Conservation (phyloP, 1,140 invertebrate genomes). For the Lordiphosa stackelbergi region DNA sequence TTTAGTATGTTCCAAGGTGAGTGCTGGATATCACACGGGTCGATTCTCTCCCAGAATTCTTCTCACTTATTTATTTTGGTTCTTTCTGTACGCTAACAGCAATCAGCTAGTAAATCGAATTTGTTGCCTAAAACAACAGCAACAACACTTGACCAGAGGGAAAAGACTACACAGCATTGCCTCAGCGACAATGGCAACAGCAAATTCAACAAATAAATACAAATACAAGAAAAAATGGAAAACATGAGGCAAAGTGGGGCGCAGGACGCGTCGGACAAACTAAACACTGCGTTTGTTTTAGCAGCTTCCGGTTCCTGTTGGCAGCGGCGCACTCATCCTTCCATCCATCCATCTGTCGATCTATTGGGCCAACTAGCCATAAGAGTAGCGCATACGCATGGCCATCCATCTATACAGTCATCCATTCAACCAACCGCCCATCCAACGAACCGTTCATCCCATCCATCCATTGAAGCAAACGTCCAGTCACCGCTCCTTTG, state of each 20-base stretch:
- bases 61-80: slow-evolving; percentile 20
- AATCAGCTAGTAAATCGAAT: slow-evolving; percentile 74
- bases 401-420: slow-evolving; percentile 61
- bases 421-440: slow-evolving; percentile 46
- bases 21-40: not conserved
- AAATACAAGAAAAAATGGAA: slow-evolving; percentile 38
- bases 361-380: slow-evolving; percentile 61
- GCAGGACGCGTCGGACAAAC: slow-evolving; percentile 45
- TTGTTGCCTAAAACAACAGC: slow-evolving; percentile 70
- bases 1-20: no score
- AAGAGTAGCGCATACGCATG: slow-evolving; percentile 65
- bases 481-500: slow-evolving; percentile 61
- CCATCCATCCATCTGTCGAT: slow-evolving; percentile 35
- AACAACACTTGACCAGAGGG: slow-evolving; percentile 19
- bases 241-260: slow-evolving; percentile 4
- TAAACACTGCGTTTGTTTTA: slow-evolving; percentile 73
- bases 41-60: not conserved
- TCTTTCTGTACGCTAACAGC: slow-evolving; percentile 55
- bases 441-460: slow-evolving; percentile 33
- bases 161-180: slow-evolving; percentile 41
- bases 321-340: slow-evolving; percentile 41
- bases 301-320: slow-evolving; percentile 71
- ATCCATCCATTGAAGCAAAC: slow-evolving; percentile 46
- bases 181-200: slow-evolving; percentile 34
- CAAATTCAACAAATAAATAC: slow-evolving; percentile 57